Base-by-base conservation (phyloP, 2,113 vertebrate species). In the Engystomops pustulosus region DNA sequence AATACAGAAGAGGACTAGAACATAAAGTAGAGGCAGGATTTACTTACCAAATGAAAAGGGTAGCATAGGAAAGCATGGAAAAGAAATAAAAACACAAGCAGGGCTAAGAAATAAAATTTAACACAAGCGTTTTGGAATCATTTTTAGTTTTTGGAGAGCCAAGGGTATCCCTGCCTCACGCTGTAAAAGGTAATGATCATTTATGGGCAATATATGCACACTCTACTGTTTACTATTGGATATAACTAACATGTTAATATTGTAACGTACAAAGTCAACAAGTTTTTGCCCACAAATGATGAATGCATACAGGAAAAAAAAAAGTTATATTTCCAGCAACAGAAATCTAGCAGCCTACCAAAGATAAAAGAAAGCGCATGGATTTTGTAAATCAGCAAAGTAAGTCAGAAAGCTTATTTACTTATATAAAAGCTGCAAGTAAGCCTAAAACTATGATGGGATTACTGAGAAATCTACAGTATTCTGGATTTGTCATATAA, bases 31-130 rank as follows among this genome's bases (percentile, higher is more conserved):
- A 84, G 23, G 53, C 38, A 85, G 51, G 18, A 78, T 81, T 14
- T 90, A 94, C 93, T 95, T 93, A 95, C 93, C 93, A 90, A 88
- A 86, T 80, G 74, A 90, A 92, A n/a, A 92, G 88, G 69, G 85
- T 87, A 91, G 85, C 86, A 90, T 89, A 84, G 75, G 89, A 90
- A 47, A 92, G 93, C 94, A 92, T 93, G 90, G 51, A 86, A 86
- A 89, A 85, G 87, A 86, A 87, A 86, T 78, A 84, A 85, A 85
- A 34, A 85, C 45, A 78, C 87, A 80, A 87, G 87, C n/a, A 81
- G 87, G 90, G 88, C 86, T 87, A 88, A 90, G 53, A 91, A 90
- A 86, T 86, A 86, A 88, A 93, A 85, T 51, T 85, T 75, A 47
- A 84, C n/a, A 69, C 20, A 47, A 51, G 27, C 41, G 1, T n/a